Conservation (phyloP, 2,888 invertebrate species). For the Mystacides longicornis region DNA sequence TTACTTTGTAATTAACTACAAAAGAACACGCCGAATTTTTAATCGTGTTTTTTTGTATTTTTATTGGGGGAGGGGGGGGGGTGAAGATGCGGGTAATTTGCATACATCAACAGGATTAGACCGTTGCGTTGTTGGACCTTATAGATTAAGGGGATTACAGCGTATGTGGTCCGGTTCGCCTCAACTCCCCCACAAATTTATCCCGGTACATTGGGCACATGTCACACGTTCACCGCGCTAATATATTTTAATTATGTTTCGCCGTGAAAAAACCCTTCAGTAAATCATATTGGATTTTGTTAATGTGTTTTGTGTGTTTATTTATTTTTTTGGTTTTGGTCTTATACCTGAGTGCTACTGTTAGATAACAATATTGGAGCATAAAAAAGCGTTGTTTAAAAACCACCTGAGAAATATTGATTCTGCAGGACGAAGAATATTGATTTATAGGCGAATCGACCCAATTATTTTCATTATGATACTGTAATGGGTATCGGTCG, state of each 20-base stretch:
- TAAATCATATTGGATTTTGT: not conserved
- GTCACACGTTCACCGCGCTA: not conserved
- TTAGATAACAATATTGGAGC: too few relatives aligned
- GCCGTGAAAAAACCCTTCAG: not conserved
- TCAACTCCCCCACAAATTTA: slow-evolving; percentile 1
- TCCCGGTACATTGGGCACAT: not conserved
- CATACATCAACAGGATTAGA: slow-evolving; percentile 13
- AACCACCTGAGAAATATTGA: too few relatives aligned
- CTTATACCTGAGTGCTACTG: too few relatives aligned
- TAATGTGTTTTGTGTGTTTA: not conserved
- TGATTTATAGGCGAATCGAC: too few relatives aligned
- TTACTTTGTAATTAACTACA: too few relatives aligned
- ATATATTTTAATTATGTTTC: not conserved
- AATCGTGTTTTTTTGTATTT: too few relatives aligned
- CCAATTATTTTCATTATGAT: too few relatives aligned
- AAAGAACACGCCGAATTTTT: too few relatives aligned
- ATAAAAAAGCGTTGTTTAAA: too few relatives aligned
- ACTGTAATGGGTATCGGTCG: too few relatives aligned
- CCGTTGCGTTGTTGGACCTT: slow-evolving; percentile 1
- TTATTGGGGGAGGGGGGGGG: too few relatives aligned
- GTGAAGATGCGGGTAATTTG: slow-evolving; percentile 11
- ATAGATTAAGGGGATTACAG: slow-evolving; percentile 8
- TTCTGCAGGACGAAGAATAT: too few relatives aligned
- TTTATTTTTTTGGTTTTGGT: not conserved
- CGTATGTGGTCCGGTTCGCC: slow-evolving; percentile 5